These are phyloP conservation scores for Anomalospiza imberbis DNA, from an alignment of 2,797 vertebrate genomes.

Conservation along the genomic window DNA sequence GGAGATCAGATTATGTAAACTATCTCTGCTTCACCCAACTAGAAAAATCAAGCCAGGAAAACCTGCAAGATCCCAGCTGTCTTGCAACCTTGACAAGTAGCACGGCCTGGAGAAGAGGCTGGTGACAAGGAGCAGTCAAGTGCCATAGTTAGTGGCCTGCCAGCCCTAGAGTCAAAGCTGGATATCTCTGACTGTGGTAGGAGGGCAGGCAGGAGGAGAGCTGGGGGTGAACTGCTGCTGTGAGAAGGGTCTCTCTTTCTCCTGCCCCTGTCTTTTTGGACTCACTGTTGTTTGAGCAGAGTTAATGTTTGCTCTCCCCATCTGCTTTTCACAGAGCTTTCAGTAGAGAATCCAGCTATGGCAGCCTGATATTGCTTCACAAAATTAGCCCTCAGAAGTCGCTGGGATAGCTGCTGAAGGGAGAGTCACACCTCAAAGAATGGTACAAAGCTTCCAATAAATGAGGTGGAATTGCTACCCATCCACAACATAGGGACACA, in stretches of 20 bases:
- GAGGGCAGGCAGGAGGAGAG: background rate
- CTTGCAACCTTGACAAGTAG: background rate
- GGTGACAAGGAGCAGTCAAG: background rate
- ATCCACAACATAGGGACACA: background rate
- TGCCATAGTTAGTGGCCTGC: background rate
- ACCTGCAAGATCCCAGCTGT: background rate
- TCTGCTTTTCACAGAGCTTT: background rate
- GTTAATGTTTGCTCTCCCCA: background rate
- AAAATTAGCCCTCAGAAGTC: background rate
- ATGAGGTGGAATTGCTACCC: background rate
- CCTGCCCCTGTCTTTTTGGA: background rate
- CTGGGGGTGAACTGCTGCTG: background rate
- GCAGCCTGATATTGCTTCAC: background rate
- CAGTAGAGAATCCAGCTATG: background rate
- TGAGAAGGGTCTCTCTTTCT: background rate
- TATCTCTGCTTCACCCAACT: background rate
- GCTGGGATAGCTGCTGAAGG: background rate
- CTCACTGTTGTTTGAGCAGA: background rate
- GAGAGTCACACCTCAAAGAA: background rate
- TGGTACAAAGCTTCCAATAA: background rate
- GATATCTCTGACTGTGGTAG: background rate
- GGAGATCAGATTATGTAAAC: background rate
- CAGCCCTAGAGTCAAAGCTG: background rate
- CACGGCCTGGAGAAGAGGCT: background rate
- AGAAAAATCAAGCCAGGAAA: background rate